phyloP scores from a whole-genome alignment of 2,888 invertebrate genomes.

The Caenorhabditis japonica region DNA sequence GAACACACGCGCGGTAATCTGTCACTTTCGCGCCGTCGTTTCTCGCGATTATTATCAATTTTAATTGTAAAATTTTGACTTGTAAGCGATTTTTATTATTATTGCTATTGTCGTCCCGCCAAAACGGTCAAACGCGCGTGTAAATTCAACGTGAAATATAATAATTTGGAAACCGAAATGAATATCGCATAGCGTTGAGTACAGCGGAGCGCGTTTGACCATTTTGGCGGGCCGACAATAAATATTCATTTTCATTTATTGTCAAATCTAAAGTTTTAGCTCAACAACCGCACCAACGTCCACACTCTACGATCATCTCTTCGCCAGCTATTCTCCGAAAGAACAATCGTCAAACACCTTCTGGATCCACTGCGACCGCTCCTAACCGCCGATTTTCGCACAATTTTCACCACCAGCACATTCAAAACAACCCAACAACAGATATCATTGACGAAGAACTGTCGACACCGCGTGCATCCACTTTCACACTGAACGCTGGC shows the following conservation, averaged over 20 bases:
- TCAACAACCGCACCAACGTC: conserved; percentile 37
- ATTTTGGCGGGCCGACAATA: too few species aligned
- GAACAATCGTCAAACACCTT: conserved; percentile 18
- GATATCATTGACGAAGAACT: conserved; percentile 36
- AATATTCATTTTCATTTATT: too few species aligned
- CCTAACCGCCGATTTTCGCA: conserved; percentile 12
- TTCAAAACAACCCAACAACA: too few species aligned
- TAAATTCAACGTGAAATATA: too few species aligned
- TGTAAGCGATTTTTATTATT: neutral
- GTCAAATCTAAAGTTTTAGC: conserved; percentile 39
- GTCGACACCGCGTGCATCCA: conserved; percentile 43
- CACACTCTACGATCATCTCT: conserved; percentile 33
- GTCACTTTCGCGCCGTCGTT: neutral
- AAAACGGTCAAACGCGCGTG: too few species aligned
- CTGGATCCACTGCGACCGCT: conserved; percentile 6
- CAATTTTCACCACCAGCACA: conserved; percentile 7
- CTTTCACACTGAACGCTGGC: conserved; percentile 18
- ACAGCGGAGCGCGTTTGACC: too few species aligned
- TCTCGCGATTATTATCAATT: neutral
- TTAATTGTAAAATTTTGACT: neutral
- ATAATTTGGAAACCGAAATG: too few species aligned
- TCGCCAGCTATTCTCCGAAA: conserved; percentile 21
- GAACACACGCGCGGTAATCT: too few species aligned
- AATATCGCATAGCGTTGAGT: too few species aligned
- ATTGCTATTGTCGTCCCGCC: too few species aligned